phyloP scores from a whole-genome alignment of 2,113 vertebrate species.

The Cyanoderma ruficeps region DNA sequence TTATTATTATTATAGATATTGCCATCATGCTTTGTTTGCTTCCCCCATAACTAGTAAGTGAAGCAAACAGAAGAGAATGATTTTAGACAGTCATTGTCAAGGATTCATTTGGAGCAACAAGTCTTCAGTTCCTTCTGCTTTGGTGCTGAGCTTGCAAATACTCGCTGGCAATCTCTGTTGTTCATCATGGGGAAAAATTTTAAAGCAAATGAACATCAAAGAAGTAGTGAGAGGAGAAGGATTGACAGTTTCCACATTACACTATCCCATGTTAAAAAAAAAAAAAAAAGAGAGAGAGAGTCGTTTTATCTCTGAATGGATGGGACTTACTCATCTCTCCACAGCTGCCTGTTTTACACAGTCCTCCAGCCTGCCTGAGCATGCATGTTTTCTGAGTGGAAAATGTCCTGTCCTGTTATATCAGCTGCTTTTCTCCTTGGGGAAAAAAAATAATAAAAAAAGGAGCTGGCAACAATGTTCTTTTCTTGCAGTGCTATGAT shows the following conservation, averaged over 20 bases:
- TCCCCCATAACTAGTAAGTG: background rate
- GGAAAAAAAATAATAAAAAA: background rate
- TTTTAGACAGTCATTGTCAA: background rate
- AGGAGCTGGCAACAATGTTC: background rate
- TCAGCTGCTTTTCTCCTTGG: background rate
- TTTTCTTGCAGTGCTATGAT: background rate
- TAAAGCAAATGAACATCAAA: constrained; percentile 59
- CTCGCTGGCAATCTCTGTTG: constrained; percentile 40
- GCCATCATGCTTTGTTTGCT: background rate
- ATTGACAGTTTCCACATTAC: constrained; percentile 30
- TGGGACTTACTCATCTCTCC: constrained; percentile 23
- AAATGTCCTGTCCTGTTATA: constrained; percentile 22
- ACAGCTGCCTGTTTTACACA: constrained; percentile 34
- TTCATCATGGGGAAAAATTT: constrained; percentile 29
- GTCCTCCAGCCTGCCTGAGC: constrained; percentile 63
- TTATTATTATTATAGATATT: background rate
- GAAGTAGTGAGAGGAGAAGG: background rate
- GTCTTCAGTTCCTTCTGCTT: background rate
- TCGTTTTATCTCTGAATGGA: constrained; percentile 35
- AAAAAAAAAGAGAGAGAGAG: background rate
- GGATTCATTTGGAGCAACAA: background rate
- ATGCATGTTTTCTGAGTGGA: constrained; percentile 35
- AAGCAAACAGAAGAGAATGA: background rate
- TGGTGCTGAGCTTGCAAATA: constrained; percentile 49
- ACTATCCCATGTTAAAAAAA: background rate